Percentiles rank a stretch among this genome's conserved stretches.
phyloP scores from a whole-genome alignment of 2,888 invertebrate species.

The Drosophila anomelani region DNA sequence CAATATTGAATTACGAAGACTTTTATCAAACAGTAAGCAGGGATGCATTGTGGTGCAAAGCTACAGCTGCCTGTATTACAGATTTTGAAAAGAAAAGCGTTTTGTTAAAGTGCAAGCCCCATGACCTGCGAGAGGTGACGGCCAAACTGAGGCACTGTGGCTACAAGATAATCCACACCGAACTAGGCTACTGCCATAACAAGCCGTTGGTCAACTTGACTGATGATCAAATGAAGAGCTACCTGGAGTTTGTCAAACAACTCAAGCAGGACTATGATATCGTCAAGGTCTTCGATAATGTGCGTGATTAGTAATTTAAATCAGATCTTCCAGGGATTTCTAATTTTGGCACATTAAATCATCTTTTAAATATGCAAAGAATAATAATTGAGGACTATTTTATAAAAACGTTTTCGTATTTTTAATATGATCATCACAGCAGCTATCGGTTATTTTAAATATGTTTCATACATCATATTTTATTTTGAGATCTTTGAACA shows the following conservation, averaged over 20 bases:
- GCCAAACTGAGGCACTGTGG: conserved; percentile 45
- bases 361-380: background rate
- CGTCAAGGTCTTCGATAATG: conserved; percentile 73
- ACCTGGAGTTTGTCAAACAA: conserved; percentile 54
- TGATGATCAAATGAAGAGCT: conserved; percentile 37
- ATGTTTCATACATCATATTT: too few species aligned
- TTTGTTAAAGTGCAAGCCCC: conserved; percentile 61
- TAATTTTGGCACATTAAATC: background rate
- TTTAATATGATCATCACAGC: background rate
- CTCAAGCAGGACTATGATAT: conserved; percentile 57
- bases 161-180: conserved; percentile 56
- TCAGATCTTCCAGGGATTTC: background rate
- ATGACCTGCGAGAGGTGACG: conserved; percentile 43
- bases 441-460: background rate
- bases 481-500: background rate
- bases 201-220: conserved; percentile 46
- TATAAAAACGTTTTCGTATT: background rate
- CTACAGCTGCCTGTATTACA: conserved; percentile 44
- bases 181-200: conserved; percentile 55
- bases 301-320: conserved; percentile 26
- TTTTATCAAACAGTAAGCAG: conserved; percentile 43
- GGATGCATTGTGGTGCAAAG: conserved; percentile 60
- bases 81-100: conserved; percentile 54
- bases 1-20: conserved; percentile 32
- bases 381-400: background rate